phyloP scores from a whole-genome alignment of 2,888 invertebrate genomes.

The Pemphredon lugubris region DNA sequence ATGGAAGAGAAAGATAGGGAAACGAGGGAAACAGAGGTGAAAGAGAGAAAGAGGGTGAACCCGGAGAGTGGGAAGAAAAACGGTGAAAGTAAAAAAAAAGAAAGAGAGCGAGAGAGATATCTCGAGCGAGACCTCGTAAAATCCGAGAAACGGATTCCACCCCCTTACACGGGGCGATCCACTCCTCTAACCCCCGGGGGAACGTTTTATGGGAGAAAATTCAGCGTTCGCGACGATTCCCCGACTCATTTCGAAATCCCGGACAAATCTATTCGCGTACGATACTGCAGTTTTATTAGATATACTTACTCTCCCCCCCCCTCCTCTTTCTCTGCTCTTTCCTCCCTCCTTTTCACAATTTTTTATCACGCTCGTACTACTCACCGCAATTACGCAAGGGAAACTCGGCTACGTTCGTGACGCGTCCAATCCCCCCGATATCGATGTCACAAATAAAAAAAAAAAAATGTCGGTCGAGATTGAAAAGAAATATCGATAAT shows the following conservation, averaged over 20 bases:
- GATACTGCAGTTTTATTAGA: conserved; percentile 40
- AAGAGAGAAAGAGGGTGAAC: neutral
- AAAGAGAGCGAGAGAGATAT: too few relatives aligned
- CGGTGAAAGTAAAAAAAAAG: conserved; percentile 37
- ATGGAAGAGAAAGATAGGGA: neutral
- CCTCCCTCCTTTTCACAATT: neutral
- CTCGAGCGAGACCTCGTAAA: conserved; percentile 61
- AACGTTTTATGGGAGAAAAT: conserved; percentile 62
- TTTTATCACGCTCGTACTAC: neutral
- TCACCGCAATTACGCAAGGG: too few relatives aligned
- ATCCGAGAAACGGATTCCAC: conserved; percentile 68
- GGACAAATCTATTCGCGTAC: conserved; percentile 66
- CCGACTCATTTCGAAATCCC: conserved; percentile 62
- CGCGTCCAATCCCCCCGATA: too few relatives aligned
- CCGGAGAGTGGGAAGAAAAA: conserved; percentile 8
- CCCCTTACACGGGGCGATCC: conserved; percentile 49
- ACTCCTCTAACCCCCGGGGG: conserved; percentile 45
- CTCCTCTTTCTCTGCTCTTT: neutral
- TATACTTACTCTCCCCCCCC: neutral
- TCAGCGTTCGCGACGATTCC: conserved; percentile 62
- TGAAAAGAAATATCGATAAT: too few relatives aligned
- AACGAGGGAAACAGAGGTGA: neutral
- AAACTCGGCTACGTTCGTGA: too few relatives aligned
- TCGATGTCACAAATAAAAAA: too few relatives aligned
- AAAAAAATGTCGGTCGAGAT: too few relatives aligned